Evolutionary conservation across 2,113 vertebrate genomes (phyloP).

Genomic region (Oncorhynchus mykiss): DNA sequence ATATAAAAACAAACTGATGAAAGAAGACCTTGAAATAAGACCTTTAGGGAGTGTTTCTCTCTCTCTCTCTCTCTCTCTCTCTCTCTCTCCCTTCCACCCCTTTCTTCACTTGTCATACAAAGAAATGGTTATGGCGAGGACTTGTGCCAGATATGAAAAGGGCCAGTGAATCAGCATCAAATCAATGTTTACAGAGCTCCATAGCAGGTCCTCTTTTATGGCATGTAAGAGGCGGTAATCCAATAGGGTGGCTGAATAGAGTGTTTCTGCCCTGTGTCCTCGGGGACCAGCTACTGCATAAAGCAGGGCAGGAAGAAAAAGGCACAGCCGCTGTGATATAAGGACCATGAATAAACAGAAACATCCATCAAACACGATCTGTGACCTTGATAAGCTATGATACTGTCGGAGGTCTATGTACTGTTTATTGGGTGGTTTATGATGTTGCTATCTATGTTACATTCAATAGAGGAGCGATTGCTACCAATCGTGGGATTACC

Average conservation of each 20-base stretch:
- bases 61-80: not conserved
- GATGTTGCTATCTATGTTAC: too few species aligned
- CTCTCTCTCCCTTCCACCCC: too few species aligned
- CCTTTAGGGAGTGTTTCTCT: not conserved
- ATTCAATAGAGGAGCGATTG: too few species aligned
- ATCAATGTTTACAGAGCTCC: constrained; percentile 15
- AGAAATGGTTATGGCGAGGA: not conserved
- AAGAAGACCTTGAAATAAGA: constrained; percentile 11
- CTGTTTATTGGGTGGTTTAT: too few species aligned
- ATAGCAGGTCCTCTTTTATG: not conserved
- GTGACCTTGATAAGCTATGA: not conserved
- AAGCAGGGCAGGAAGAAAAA: not conserved
- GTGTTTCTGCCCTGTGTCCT: not conserved
- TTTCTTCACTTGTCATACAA: too few species aligned
- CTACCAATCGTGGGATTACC: too few species aligned
- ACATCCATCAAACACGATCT: not conserved
- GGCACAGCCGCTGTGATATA: not conserved
- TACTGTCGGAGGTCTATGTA: too few species aligned
- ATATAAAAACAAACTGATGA: constrained; percentile 3
- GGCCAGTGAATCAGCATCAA: constrained; percentile 18
- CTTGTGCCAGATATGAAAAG: not conserved
- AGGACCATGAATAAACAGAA: not conserved
- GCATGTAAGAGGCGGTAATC: constrained; percentile 17
- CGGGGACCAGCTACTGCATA: not conserved
- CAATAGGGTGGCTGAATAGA: constrained; percentile 12